Evolutionary conservation across 1,140 invertebrate genomes (phyloP).

Genomic region (Conus betulinus): DNA sequence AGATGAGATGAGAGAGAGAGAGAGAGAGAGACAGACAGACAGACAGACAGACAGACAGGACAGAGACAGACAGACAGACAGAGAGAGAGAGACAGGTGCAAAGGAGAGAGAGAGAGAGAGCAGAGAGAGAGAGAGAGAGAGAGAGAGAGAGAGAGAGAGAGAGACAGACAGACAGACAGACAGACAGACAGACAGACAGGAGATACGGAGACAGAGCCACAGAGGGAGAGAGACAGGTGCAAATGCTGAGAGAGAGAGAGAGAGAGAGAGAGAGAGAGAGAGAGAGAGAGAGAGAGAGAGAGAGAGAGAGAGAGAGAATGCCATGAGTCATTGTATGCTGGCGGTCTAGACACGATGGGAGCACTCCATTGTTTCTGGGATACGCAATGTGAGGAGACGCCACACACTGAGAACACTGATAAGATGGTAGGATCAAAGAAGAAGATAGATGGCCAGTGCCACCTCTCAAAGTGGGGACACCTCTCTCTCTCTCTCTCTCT

Average conservation of each 20-base stretch:
- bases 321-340: not conserved
- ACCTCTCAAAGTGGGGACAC: too few relatives aligned
- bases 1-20: too few relatives aligned
- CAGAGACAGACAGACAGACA: not conserved
- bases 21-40: too few relatives aligned
- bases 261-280: not conserved
- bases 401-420: too few relatives aligned
- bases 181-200: not conserved
- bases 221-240: not conserved
- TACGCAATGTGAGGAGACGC: too few relatives aligned
- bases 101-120: too few relatives aligned
- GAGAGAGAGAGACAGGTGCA: constrained; percentile 3
- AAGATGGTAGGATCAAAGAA: too few relatives aligned
- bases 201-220: not conserved
- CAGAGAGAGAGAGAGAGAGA: constrained; percentile 7
- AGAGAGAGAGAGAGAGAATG: not conserved
- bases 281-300: not conserved
- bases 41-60: not conserved
- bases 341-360: too few relatives aligned
- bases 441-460: too few relatives aligned
- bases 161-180: not conserved
- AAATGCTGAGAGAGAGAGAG: not conserved
- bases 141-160: constrained; percentile 7
- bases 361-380: too few relatives aligned
- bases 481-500: too few relatives aligned